Evolutionary conservation across 2,797 vertebrate species (phyloP), one percentile per base, ranked within the genome.

Genomic region (Chaunax sp.): DNA sequence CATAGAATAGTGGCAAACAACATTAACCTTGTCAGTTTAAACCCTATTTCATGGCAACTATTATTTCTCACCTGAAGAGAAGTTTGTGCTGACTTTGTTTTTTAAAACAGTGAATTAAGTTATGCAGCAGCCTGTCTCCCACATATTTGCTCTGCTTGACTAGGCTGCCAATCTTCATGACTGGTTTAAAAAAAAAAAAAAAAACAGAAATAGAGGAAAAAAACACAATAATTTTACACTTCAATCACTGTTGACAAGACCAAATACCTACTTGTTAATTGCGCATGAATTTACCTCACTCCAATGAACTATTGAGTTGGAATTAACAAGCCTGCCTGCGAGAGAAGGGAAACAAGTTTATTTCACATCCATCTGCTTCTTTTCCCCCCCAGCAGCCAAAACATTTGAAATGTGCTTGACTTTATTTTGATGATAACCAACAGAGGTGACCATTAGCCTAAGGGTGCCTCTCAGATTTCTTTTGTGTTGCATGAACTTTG

Each of bases 401-500:
- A 28, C 1, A 50, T 26, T 72, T 35, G 43, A 67, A 63, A 33
- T 80, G 30, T 26, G 18, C 41, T 66, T 26, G 26, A 37, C 55
- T 74, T 78, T 35, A 64, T 72, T 74, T 70, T 84, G 56, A 73
- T 51, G 43, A 70, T 72, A 72, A 77, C 65, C 70, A 67, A 64
- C 53, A 68, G 72, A 78, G 62, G 84, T 87, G 69, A 89, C 82
- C 80, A 75, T 89, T 86, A 82, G 84, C 90, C 81, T 12, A 59
- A 73, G 87, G 87, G 80, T 56, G 51, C 75, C 64, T 78, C 68
- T 83, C 52, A 76, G 51, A 77, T 83, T 81, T 82, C 64, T 66
- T 90, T 82, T 83, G 84, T 80, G 80, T 75, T 60, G 72, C 75
- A 73, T 88, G 86, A 92, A 92, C 90, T 91, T 91, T 93, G 73